Percentiles rank a stretch among this genome's conserved stretches.
Evolutionary conservation across 2,888 invertebrate species (phyloP).

Genomic region (Siphlonurus alternatus): DNA sequence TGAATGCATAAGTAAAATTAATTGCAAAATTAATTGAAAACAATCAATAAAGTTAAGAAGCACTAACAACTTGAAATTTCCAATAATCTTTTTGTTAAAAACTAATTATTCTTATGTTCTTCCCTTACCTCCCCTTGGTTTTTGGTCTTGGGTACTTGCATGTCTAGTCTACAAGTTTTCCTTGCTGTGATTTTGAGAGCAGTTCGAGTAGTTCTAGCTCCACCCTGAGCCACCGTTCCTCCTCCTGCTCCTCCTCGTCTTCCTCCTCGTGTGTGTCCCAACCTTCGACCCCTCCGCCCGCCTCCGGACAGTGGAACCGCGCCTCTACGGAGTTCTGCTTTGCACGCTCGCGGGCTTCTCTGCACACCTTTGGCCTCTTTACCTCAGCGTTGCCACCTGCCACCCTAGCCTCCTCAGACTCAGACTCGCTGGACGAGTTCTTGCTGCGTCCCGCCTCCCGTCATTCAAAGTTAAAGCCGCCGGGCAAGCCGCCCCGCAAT

Average conservation of each 20-base stretch:
- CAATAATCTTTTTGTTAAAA: too few relatives aligned
- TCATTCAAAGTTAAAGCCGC: not conserved
- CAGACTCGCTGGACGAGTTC: not conserved
- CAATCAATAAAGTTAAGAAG: too few relatives aligned
- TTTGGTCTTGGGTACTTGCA: not conserved
- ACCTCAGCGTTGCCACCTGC: not conserved
- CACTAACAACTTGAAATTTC: too few relatives aligned
- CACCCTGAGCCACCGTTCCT: not conserved
- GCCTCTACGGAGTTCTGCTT: constrained; percentile 58
- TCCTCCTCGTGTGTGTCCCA: not conserved
- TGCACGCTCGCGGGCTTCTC: constrained; percentile 45
- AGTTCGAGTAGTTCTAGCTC: not conserved
- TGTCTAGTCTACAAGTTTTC: not conserved
- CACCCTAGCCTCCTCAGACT: not conserved
- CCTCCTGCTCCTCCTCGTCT: not conserved
- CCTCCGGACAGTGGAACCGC: constrained; percentile 58
- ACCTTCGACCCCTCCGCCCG: constrained; percentile 22
- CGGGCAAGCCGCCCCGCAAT: not conserved
- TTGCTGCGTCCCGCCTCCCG: not conserved
- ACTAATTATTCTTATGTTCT: not conserved
- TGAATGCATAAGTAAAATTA: too few relatives aligned
- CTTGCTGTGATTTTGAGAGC: not conserved
- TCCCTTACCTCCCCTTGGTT: not conserved
- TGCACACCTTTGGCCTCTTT: constrained; percentile 31
- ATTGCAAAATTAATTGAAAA: too few relatives aligned